Evolutionary conservation across 1,140 invertebrate genomes (phyloP).

Genomic region (Samia ricini): DNA sequence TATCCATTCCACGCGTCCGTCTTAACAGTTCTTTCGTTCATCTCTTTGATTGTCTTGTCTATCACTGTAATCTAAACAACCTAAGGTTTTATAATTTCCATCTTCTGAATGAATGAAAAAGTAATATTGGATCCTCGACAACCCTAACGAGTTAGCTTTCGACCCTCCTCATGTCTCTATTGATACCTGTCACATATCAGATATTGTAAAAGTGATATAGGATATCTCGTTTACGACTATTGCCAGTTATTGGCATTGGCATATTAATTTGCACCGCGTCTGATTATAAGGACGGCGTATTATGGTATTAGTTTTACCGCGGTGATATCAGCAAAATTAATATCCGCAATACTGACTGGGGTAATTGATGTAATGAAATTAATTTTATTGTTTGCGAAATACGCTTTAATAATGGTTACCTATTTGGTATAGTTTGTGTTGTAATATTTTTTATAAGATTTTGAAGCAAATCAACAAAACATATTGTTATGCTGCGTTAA

Average conservation of each 20-base stretch:
- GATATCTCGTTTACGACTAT: conserved; percentile 12
- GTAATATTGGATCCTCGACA: neutral
- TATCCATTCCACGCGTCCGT: too few relatives aligned
- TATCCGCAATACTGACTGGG: neutral
- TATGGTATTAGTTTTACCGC: neutral
- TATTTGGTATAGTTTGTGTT: too few relatives aligned
- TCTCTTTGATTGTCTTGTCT: too few relatives aligned
- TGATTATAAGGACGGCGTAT: neutral
- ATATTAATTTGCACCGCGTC: conserved; percentile 10
- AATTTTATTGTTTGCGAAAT: conserved; percentile 2
- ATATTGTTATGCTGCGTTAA: too few relatives aligned
- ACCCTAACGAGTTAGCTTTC: conserved; percentile 13
- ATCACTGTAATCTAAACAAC: too few relatives aligned
- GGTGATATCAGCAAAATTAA: conserved; percentile 1
- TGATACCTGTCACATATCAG: conserved; percentile 38
- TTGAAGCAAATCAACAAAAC: too few relatives aligned
- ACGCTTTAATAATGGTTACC: too few relatives aligned
- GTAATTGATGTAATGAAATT: neutral
- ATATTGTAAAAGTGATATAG: conserved; percentile 23
- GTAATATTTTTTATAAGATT: too few relatives aligned
- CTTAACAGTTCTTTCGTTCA: too few relatives aligned
- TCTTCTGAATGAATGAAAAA: too few relatives aligned
- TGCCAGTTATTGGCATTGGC: conserved; percentile 9
- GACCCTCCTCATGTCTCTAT: conserved; percentile 47
- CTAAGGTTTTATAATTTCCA: too few relatives aligned